Percentiles rank a stretch among this genome's conserved stretches.
phyloP scores from a whole-genome alignment of 30 jellyfish, hydroid and myxozoan species.

The Aurelia sp. region DNA sequence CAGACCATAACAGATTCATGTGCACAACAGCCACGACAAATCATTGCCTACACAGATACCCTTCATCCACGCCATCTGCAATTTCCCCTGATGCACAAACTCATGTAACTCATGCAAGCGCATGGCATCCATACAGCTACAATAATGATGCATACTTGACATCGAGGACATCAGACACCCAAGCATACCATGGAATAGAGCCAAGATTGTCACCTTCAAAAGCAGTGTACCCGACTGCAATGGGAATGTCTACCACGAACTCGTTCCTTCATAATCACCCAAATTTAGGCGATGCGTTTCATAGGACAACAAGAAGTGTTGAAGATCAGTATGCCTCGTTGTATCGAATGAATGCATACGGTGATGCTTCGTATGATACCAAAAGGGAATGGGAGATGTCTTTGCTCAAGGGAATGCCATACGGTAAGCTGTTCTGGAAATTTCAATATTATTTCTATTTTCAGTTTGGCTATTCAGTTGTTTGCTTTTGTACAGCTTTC shows the following conservation, averaged over 20 bases:
- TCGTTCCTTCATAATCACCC: conserved; percentile 14
- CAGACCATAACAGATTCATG: conserved; percentile 30
- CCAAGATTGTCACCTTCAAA: conserved; percentile 13
- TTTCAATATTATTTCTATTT: not conserved
- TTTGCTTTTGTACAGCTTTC: no score
- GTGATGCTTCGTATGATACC: conserved; percentile 22
- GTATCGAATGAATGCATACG: conserved; percentile 38
- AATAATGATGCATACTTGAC: conserved; percentile 44
- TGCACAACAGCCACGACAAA: conserved; percentile 28
- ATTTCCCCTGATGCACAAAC: conserved; percentile 9
- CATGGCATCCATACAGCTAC: conserved; percentile 65
- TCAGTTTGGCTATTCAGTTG: not conserved
- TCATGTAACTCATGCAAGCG: conserved; percentile 10
- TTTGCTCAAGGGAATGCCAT: conserved; percentile 46
- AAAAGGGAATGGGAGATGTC: conserved; percentile 59
- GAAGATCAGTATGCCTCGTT: conserved; percentile 37
- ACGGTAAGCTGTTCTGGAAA: conserved; percentile 24
- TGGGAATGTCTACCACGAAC: conserved; percentile 7
- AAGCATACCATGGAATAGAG: conserved; percentile 35
- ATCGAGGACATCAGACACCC: conserved; percentile 29
- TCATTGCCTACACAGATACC: conserved; percentile 53
- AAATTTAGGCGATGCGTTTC: conserved; percentile 23
- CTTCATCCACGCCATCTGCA: conserved; percentile 17
- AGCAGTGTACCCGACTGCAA: conserved; percentile 23
- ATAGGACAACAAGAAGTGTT: conserved; percentile 14